phyloP scores from a whole-genome alignment of 2,888 invertebrate genomes.

The Trachelus troglodyta region DNA sequence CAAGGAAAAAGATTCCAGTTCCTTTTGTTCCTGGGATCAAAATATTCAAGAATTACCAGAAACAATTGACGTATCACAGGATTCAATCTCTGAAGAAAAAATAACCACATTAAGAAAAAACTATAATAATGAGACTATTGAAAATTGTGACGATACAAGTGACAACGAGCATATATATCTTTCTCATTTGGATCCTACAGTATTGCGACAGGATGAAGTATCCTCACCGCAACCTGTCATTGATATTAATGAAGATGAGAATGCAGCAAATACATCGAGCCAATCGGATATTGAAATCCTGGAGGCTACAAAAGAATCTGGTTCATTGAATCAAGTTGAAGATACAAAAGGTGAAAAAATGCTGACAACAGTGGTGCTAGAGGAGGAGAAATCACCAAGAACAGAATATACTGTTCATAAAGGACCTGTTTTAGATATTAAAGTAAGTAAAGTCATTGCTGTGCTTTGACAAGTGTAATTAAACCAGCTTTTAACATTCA shows the following conservation, averaged over 20 bases:
- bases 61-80: neutral
- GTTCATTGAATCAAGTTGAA: neutral
- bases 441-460: slow-evolving; percentile 48
- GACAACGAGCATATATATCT: neutral
- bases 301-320: slow-evolving; percentile 1
- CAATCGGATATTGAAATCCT: slow-evolving; percentile 10
- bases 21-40: neutral
- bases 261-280: neutral
- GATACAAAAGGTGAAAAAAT: neutral
- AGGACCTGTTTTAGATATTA: slow-evolving; percentile 63
- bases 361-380: neutral
- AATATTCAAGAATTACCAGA: neutral
- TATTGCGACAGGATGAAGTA: neutral
- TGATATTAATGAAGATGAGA: slow-evolving; percentile 9
- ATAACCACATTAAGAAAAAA: neutral
- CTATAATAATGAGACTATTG: neutral
- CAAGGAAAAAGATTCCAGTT: neutral
- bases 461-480: neutral
- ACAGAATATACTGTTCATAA: slow-evolving; percentile 57
- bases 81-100: neutral
- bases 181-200: neutral
- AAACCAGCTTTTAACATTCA: neutral
- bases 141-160: neutral
- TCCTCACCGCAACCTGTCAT: neutral
- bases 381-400: slow-evolving; percentile 37